Conservation (phyloP, 2,888 invertebrate species). For the Molorchus minor region DNA sequence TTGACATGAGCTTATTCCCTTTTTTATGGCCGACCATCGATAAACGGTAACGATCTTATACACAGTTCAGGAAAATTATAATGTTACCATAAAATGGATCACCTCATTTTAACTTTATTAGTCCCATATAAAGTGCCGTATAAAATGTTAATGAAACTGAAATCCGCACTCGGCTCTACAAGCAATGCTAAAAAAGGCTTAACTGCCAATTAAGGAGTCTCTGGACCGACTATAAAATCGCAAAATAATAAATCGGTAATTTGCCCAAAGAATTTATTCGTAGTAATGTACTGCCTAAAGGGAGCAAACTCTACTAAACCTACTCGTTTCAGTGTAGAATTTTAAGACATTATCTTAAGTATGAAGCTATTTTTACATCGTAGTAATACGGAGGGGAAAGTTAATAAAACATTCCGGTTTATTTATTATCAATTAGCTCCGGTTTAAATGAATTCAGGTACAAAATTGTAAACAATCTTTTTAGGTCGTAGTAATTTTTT, state of each 20-base stretch:
- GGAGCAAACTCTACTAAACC: constrained; percentile 2
- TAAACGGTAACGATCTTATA: background rate
- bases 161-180: background rate
- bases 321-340: background rate
- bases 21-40: too few relatives aligned
- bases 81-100: background rate
- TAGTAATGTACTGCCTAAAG: constrained; percentile 15
- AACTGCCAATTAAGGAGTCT: constrained; percentile 6
- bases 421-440: too few relatives aligned
- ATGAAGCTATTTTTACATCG: background rate
- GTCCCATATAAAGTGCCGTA: background rate
- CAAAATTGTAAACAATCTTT: too few relatives aligned
- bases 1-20: too few relatives aligned
- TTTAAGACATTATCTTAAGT: background rate
- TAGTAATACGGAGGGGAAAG: background rate
- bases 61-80: background rate
- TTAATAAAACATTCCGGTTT: too few relatives aligned
- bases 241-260: constrained; percentile 11
- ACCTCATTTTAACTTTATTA: background rate
- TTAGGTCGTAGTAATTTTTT: too few relatives aligned
- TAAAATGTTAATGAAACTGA: constrained; percentile 2
- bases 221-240: constrained; percentile 1
- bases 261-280: constrained; percentile 7
- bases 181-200: background rate
- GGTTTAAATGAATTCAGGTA: too few relatives aligned